Percentiles rank a stretch among this genome's conserved stretches.
Conservation (phyloP, 2,797 vertebrate genomes). For the Rhodeus uyekii region DNA sequence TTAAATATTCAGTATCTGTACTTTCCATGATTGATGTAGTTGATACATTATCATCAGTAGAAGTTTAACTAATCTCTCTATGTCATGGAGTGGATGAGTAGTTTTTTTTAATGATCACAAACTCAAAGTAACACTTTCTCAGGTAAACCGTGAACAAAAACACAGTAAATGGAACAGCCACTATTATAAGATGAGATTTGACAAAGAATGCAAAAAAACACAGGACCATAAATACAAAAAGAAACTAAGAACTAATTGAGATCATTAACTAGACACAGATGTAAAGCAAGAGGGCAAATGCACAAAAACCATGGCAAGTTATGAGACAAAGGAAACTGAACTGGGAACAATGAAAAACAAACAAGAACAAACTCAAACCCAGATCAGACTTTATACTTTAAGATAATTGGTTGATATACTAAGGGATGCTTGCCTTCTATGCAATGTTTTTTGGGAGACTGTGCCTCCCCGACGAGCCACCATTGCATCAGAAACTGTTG, state of each 20-base stretch:
- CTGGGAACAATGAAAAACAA: too few species aligned
- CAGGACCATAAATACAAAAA: neutral
- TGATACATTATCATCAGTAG: neutral
- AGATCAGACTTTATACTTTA: too few species aligned
- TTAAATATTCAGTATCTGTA: neutral
- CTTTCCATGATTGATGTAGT: neutral
- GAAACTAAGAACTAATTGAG: neutral
- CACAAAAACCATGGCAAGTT: too few species aligned
- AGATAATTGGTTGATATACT: too few species aligned
- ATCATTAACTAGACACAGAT: neutral
- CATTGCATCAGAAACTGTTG: too few species aligned
- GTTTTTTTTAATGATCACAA: neutral
- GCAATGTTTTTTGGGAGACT: too few species aligned
- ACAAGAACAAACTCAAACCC: too few species aligned
- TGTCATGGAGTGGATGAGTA: neutral
- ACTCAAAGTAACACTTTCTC: neutral
- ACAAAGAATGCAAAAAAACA: neutral
- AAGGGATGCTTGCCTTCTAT: too few species aligned
- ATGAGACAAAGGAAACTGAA: too few species aligned
- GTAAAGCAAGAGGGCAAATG: too few species aligned
- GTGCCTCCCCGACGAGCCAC: too few species aligned
- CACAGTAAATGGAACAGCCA: neutral
- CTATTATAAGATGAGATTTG: neutral
- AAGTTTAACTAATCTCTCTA: neutral
- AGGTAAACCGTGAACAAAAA: neutral